Conservation (phyloP, 2,797 vertebrate genomes). For the Sebastes kiyomatsui region DNA sequence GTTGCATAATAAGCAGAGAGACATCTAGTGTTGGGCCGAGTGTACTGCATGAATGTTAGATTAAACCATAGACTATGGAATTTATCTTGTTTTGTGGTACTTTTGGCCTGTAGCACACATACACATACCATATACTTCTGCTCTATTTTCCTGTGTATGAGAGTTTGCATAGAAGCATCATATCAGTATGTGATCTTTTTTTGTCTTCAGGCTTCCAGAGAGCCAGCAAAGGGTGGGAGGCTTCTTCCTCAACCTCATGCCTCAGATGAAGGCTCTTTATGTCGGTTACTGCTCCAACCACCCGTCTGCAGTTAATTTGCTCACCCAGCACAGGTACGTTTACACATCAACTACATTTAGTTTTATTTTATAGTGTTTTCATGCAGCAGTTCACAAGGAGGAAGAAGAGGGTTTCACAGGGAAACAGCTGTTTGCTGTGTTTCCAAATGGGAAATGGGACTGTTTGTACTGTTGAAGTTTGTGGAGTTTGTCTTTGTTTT, state of each 20-base stretch:
- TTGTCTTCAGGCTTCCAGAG: conserved; percentile 89
- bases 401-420: not conserved
- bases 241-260: conserved; percentile 95
- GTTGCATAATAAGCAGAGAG: conserved; percentile 42
- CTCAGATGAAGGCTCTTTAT: conserved; percentile 94
- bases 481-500: not conserved
- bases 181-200: not conserved
- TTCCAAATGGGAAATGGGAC: not conserved
- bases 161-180: not conserved
- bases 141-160: not conserved
- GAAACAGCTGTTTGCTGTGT: not conserved
- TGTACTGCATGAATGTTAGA: conserved; percentile 30
- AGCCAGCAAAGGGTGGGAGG: conserved; percentile 94
- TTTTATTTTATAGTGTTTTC: not conserved
- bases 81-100: not conserved
- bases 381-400: not conserved
- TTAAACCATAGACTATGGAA: not conserved
- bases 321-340: conserved; percentile 92
- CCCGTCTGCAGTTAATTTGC: conserved; percentile 93
- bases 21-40: conserved; percentile 62
- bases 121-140: not conserved
- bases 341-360: not conserved
- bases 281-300: conserved; percentile 96
- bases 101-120: not conserved
- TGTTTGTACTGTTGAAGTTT: not conserved